A percentile compares a stretch with the other conserved stretches of the same genome.
These are phyloP conservation scores for Poliocrania exsul DNA, from an alignment of 2,797 vertebrate genomes.

Conservation along the genomic window DNA sequence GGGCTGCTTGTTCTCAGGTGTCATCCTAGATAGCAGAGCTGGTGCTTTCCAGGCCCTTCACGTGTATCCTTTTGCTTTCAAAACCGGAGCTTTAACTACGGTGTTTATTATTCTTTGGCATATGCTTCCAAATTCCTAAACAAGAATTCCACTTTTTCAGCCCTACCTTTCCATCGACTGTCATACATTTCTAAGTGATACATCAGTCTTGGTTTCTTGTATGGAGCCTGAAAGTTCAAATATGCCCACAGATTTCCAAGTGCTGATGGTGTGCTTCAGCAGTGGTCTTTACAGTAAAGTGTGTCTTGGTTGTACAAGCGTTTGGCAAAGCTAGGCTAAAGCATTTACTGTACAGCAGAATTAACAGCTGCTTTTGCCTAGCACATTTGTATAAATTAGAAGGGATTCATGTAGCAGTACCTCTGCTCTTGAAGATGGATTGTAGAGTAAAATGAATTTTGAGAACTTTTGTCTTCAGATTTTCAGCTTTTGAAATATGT, in stretches of 20 bases:
- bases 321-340: neutral
- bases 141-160: neutral
- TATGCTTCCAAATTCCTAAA: neutral
- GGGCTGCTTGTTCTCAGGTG: neutral
- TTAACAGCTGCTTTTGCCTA: neutral
- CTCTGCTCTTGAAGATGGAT: neutral
- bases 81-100: neutral
- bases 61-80: neutral
- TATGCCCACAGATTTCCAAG: neutral
- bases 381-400: neutral
- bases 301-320: neutral
- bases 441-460: neutral
- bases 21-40: neutral
- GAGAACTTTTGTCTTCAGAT: neutral
- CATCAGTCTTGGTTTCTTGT: neutral
- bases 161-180: neutral
- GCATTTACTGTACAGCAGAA: neutral
- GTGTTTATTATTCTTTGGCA: neutral
- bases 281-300: fast-evolving
- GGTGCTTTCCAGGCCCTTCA: neutral
- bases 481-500: neutral
- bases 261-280: neutral
- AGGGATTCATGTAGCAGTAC: neutral
- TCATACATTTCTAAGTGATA: neutral
- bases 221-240: neutral